phyloP scores from a whole-genome alignment of 2,113 vertebrate species.

The Pavo muticus region DNA sequence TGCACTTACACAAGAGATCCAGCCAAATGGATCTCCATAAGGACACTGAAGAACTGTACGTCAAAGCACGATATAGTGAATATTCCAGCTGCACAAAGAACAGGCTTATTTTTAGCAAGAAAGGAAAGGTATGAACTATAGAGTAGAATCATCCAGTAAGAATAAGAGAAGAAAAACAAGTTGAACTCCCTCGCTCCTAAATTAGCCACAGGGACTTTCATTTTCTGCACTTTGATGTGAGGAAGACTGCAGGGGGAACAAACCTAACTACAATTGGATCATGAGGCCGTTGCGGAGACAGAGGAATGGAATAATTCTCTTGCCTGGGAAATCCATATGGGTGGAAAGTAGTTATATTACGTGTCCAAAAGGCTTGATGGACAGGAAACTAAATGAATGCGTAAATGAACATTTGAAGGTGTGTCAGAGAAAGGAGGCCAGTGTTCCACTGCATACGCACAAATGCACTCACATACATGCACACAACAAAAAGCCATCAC shows the following conservation, averaged over 20 bases:
- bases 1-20: slow-evolving; percentile 43
- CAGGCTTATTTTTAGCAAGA: slow-evolving; percentile 59
- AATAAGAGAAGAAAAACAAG: slow-evolving; percentile 60
- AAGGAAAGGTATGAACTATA: slow-evolving; percentile 42
- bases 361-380: neutral
- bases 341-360: neutral
- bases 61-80: slow-evolving; percentile 14
- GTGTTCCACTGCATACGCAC: neutral
- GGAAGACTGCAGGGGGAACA: slow-evolving; percentile 55
- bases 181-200: slow-evolving; percentile 28
- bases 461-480: neutral
- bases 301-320: slow-evolving; percentile 15
- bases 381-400: neutral
- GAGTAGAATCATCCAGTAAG: slow-evolving; percentile 12
- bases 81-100: slow-evolving; percentile 41
- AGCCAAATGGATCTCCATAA: slow-evolving; percentile 35
- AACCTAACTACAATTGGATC: slow-evolving; percentile 41
- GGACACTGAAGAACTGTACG: slow-evolving; percentile 13
- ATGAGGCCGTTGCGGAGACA: neutral
- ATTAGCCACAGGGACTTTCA: slow-evolving; percentile 55
- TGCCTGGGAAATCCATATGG: slow-evolving; percentile 20
- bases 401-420: neutral
- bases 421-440: slow-evolving; percentile 17
- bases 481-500: neutral
- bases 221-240: slow-evolving; percentile 47